A percentile compares a stretch with the other conserved stretches of the same genome.
These are phyloP conservation scores for Smithornis capensis DNA, from an alignment of 2,113 vertebrate genomes.

Conservation along the genomic window DNA sequence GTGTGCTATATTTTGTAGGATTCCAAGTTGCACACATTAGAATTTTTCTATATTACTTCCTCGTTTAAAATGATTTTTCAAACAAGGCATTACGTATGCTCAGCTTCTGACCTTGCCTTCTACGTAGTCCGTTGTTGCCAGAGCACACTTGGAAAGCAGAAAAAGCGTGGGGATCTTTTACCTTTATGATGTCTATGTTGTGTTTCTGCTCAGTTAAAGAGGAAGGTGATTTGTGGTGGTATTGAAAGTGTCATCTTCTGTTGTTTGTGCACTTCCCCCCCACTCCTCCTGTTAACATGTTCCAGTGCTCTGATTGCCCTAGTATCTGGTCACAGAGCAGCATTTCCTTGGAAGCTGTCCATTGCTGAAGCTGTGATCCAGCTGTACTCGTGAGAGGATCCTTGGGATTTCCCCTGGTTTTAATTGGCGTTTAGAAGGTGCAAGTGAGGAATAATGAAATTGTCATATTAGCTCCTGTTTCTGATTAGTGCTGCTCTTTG, in stretches of 20 bases:
- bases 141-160: background rate
- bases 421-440: background rate
- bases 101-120: background rate
- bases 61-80: background rate
- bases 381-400: background rate
- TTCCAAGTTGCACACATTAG: background rate
- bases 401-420: background rate
- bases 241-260: background rate
- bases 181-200: background rate
- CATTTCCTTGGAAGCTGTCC: conserved; percentile 1
- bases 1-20: background rate
- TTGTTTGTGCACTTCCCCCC: background rate
- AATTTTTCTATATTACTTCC: background rate
- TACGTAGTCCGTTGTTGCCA: background rate
- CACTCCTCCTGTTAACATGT: background rate
- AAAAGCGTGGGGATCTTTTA: background rate
- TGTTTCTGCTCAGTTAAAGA: background rate
- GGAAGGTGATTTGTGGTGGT: background rate
- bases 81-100: background rate
- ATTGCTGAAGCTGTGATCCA: background rate
- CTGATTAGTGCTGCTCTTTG: background rate
- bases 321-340: background rate
- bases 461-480: background rate
- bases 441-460: background rate
- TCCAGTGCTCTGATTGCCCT: background rate